Conservation (phyloP, 1,140 invertebrate species). For the Drosophila baimaii region DNA sequence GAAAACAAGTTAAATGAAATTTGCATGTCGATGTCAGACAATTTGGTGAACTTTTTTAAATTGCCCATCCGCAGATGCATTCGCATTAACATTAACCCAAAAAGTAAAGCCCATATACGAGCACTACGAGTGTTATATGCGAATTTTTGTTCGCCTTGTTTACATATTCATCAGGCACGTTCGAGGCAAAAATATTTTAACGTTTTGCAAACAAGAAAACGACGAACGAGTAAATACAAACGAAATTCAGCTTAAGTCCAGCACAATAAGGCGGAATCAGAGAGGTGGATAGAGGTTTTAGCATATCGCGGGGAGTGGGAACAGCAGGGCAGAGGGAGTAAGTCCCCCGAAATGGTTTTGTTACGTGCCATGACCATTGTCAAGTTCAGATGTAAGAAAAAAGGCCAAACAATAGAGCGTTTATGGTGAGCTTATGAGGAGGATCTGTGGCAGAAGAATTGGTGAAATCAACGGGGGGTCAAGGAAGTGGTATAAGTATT, state of each 20-base stretch:
- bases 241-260: slow-evolving; percentile 18
- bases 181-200: slow-evolving; percentile 63
- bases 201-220: slow-evolving; percentile 43
- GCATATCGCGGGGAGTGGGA: slow-evolving; percentile 28
- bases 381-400: slow-evolving; percentile 29
- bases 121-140: slow-evolving; percentile 39
- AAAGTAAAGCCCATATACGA: slow-evolving; percentile 45
- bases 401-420: background rate
- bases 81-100: slow-evolving; percentile 77
- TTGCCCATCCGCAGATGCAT: slow-evolving; percentile 76
- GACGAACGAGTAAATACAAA: slow-evolving; percentile 38
- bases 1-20: slow-evolving; percentile 78
- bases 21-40: slow-evolving; percentile 74
- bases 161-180: slow-evolving; percentile 67
- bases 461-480: slow-evolving; percentile 24
- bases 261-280: slow-evolving; percentile 37
- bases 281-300: slow-evolving; percentile 30
- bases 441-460: slow-evolving; percentile 18
- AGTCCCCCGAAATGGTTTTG: slow-evolving; percentile 33
- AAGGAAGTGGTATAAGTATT: background rate
- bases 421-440: slow-evolving; percentile 19
- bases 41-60: slow-evolving; percentile 81
- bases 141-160: slow-evolving; percentile 45
- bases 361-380: slow-evolving; percentile 44
- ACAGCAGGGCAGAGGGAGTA: slow-evolving; percentile 23